Evolutionary conservation across 2,797 vertebrate species (phyloP), one percentile per base, ranked within the genome.

Genomic region (Podarcis siculus): DNA sequence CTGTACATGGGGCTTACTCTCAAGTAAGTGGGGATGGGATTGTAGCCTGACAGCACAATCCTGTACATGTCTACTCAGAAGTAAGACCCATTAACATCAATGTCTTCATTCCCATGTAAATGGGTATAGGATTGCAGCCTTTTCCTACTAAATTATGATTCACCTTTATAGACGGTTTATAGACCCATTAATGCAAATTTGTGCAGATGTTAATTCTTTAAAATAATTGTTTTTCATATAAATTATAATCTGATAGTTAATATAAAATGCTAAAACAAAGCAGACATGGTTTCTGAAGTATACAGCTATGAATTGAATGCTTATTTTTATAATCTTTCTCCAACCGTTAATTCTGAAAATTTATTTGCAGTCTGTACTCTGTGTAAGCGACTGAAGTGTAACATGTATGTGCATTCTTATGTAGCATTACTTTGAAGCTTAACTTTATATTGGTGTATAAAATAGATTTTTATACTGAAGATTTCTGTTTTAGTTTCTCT

Each of bases 81-180:
- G 19, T 19, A 73, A 35, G 19, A 19, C 32, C 17, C n/a, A 19
- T 23, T 17, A 30, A 82, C 7, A 42, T 82, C 37, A 82, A 27
- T 27, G 4, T 64, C 15, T 30, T 27, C 42, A 69, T 69, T 82
- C 81, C 27, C 37, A 79, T 19, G 15, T 32, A 45, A 82, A 82
- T 7, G 32, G 90, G 39, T 79, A 37, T 35, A 81, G 13, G 82
- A 75, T 3, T 49, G 1, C 8, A 86, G 86, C 85, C 39, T 27
- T 69, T 27, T 86, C 80, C 77, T 93, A 71, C 67, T 90, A 86
- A 86, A 85, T 69, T 58, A 8, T 86, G 91, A 17, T 85, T 86
- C 61, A 45, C 2, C 15, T 21, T 94, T 89, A 49, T 12, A 91
- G 89, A 78, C 3, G 49, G 49, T 13, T 13, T 72, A 17, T 89